phyloP scores from a whole-genome alignment of 2,888 invertebrate species.

The Leucania comma region DNA sequence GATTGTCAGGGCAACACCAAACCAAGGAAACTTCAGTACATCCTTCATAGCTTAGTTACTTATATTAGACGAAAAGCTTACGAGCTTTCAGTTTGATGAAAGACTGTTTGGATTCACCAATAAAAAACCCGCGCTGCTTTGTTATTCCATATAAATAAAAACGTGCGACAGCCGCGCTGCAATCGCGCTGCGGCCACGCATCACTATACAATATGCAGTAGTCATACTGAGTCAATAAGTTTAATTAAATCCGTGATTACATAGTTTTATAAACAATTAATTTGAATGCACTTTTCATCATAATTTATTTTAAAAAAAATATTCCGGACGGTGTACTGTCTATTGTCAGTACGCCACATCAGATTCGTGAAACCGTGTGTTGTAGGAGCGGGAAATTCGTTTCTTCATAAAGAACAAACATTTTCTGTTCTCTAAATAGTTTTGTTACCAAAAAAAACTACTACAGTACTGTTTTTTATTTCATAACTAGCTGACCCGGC shows the following conservation, averaged over 20 bases:
- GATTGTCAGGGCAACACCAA: conserved; percentile 17
- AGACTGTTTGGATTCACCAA: neutral
- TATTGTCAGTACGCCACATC: neutral
- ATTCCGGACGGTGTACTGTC: neutral
- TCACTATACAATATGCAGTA: neutral
- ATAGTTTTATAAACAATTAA: neutral
- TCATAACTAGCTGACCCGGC: no score
- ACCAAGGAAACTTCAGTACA: conserved; percentile 16
- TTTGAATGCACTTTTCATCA: neutral
- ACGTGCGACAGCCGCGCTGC: no score
- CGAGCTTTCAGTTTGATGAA: neutral
- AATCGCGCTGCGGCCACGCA: no score
- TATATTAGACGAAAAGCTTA: neutral
- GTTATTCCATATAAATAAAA: no score
- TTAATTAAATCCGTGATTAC: neutral
- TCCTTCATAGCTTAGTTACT: conserved; percentile 1
- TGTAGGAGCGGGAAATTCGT: neutral
- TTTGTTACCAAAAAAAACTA: no score
- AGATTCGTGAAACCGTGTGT: neutral
- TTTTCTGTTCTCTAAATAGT: neutral
- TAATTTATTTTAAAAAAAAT: neutral
- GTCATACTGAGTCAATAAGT: neutral
- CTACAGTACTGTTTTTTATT: no score
- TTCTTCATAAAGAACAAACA: neutral
- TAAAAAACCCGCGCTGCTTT: no score